Percentiles rank a stretch among this genome's conserved stretches.
phyloP scores from a whole-genome alignment of 64 coral and sea anemone species.

The Pocillopora damicornis region DNA sequence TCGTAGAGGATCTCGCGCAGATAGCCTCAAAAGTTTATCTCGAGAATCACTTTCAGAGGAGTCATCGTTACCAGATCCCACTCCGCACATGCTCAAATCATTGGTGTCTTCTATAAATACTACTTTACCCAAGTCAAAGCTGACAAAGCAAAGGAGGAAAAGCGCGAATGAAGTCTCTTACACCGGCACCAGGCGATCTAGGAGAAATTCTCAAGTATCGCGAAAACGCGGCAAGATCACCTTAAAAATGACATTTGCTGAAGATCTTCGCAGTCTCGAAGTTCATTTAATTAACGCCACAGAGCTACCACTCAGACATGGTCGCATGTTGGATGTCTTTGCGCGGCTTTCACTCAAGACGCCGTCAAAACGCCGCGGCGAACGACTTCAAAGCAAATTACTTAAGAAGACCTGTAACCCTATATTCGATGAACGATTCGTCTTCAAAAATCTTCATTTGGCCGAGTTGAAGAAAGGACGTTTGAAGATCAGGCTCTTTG shows the following conservation, averaged over 20 bases:
- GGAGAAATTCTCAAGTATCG: neutral
- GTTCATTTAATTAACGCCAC: constrained; percentile 78
- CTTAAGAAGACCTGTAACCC: constrained; percentile 88
- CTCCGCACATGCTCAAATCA: neutral
- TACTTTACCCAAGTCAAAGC: neutral
- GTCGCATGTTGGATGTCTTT: constrained; percentile 60
- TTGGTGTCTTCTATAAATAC: constrained; percentile 6
- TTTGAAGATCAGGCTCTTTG: constrained; percentile 52
- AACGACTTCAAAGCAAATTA: constrained; percentile 58
- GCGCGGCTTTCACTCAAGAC: constrained; percentile 42
- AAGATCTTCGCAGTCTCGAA: constrained; percentile 39
- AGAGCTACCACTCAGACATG: constrained; percentile 64
- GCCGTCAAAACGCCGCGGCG: constrained; percentile 49
- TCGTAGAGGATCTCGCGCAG: neutral
- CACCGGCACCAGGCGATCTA: neutral
- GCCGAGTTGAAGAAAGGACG: constrained; percentile 42
- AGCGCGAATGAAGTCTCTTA: neutral
- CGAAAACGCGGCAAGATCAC: constrained; percentile 39
- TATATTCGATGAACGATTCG: constrained; percentile 67
- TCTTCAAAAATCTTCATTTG: constrained; percentile 50
- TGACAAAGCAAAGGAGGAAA: neutral
- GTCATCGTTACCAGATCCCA: neutral
- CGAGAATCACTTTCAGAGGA: neutral
- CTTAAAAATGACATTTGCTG: constrained; percentile 47
- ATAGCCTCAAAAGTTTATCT: neutral